These are phyloP conservation scores for Pristionchus exspectatus DNA, from an alignment of 2,888 invertebrate species.

Conservation along the genomic window DNA sequence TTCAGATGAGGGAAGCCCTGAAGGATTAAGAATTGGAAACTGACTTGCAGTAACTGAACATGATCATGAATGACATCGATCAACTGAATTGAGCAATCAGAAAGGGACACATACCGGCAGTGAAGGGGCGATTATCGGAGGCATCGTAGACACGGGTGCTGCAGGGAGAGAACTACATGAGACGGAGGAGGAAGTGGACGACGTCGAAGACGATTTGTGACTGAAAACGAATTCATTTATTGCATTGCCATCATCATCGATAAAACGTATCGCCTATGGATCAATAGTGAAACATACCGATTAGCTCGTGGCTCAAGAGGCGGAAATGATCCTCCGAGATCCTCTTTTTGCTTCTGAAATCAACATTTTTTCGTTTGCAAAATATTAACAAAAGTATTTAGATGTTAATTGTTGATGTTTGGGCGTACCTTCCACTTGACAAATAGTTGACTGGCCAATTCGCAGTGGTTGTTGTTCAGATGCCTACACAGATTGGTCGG, in stretches of 20 bases:
- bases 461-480: conserved; percentile 55
- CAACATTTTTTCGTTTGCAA: background rate
- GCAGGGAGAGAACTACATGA: background rate
- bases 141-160: background rate
- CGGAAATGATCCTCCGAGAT: conserved; percentile 41
- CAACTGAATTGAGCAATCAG: background rate
- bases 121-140: background rate
- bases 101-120: background rate
- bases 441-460: conserved; percentile 43
- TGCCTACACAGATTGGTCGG: conserved; percentile 60
- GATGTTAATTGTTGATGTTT: background rate
- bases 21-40: background rate
- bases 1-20: conserved; percentile 33
- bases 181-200: conserved; percentile 18
- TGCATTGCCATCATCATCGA: background rate
- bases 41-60: too few species aligned
- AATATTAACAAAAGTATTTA: background rate
- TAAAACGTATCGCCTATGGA: background rate
- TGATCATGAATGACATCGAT: too few species aligned
- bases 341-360: conserved; percentile 53
- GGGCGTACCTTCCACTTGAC: conserved; percentile 38
- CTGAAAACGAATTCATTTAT: background rate
- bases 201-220: conserved; percentile 45
- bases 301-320: conserved; percentile 33
- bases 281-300: background rate